Base-by-base conservation (phyloP, 1,140 invertebrate species). In the Heliothis subflexa region DNA sequence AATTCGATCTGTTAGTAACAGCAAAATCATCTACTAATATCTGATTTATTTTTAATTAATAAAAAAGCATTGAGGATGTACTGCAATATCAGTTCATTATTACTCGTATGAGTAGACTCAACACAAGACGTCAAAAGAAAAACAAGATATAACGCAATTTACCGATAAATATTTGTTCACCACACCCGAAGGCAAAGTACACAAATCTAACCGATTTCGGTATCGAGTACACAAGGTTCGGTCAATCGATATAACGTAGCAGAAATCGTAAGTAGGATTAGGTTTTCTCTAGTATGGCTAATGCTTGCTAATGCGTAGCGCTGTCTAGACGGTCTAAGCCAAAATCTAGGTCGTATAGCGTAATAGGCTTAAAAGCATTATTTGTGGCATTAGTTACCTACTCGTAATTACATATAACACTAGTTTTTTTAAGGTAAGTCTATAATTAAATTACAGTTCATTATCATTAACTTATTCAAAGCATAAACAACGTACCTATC, bases 101-200 rank as follows among this genome's bases (percentile, higher is more conserved):
- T 40, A 40, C 5, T 7, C 50, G 4, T 5, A 5, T n/a, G 3
- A n/a, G n/a, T 52, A 54, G 52, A 9, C 7, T 16, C 52, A 54
- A n/a, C 14, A n/a, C 14, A 54, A 57, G 33, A 11, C 54, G 18
- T 21, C 54, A 25, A 21, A 57, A 25, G 21, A 57, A 25, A n/a
- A 57, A 54, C 18, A 25, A 59, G 55, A 13, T 59, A 28, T 28
- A 13, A 25, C 55, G 55, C 16, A 12, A 59, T 25, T 25, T 12
- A 25, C 25, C 25, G 55, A 59, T 59, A 59, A 59, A 59, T 28
- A 13, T 59, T 59, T 28, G 21, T 21, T 28, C 11, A 59, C 21
- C 55, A 59, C 55, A 13, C 55, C 55, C 55, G 55, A 59, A 57
- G 55, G 12, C 55, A 59, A 59, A 59, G 55, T 28, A 59, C 21